Evolutionary conservation across 2,888 invertebrate genomes (phyloP).

Genomic region (Lasius platythorax): DNA sequence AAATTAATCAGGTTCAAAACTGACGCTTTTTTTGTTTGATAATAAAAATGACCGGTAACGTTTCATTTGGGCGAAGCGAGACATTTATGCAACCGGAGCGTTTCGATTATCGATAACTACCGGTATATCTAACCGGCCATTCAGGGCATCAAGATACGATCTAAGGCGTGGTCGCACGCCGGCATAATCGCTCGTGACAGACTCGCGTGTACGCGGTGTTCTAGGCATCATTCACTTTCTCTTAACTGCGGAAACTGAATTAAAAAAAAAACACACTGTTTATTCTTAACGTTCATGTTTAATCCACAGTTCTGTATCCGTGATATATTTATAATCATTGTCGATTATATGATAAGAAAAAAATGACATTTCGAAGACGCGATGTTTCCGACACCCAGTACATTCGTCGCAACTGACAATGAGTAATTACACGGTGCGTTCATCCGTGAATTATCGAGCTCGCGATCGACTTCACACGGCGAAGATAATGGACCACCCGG

Average conservation of each 20-base stretch:
- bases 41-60: background rate
- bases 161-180: constrained; percentile 55
- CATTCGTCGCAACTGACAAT: background rate
- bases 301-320: background rate
- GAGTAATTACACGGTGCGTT: constrained; percentile 45
- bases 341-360: background rate
- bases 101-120: constrained; percentile 58
- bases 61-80: constrained; percentile 37
- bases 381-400: constrained; percentile 17
- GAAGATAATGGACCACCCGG: constrained; percentile 49
- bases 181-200: constrained; percentile 34
- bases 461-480: constrained; percentile 30
- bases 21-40: background rate
- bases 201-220: constrained; percentile 32
- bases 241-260: background rate
- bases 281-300: background rate
- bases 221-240: constrained; percentile 27
- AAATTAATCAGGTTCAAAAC: too few relatives aligned
- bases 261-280: background rate
- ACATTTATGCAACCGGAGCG: constrained; percentile 40
- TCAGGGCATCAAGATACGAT: constrained; percentile 50
- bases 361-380: background rate
- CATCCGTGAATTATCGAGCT: constrained; percentile 46
- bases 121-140: constrained; percentile 40
- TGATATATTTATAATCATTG: background rate